phyloP scores from a whole-genome alignment of 2,888 invertebrate species.

The Drosophila kanekoi region DNA sequence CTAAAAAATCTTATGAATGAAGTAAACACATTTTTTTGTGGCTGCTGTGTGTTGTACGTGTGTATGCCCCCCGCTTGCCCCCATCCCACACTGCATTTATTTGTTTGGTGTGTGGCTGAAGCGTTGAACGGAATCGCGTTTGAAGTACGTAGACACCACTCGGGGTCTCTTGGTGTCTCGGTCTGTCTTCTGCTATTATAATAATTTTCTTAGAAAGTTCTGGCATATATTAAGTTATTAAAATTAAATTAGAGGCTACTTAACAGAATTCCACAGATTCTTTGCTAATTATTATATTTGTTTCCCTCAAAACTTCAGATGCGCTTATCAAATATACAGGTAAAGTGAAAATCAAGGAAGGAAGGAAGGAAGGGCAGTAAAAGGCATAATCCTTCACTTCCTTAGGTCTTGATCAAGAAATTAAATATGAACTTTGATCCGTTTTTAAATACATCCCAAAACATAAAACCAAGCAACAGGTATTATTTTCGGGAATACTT shows the following conservation, averaged over 20 bases:
- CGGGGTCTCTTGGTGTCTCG: slow-evolving; percentile 14
- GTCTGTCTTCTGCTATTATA: slow-evolving; percentile 52
- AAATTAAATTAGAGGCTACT: slow-evolving; percentile 64
- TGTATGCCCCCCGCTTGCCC: neutral
- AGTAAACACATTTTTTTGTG: slow-evolving; percentile 73
- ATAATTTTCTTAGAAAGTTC: slow-evolving; percentile 64
- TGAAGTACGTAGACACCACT: slow-evolving; percentile 40
- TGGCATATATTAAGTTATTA: slow-evolving; percentile 75
- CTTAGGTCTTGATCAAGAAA: no score
- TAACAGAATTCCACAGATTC: slow-evolving; percentile 48
- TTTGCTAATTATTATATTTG: slow-evolving; percentile 50
- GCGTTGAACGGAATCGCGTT: slow-evolving; percentile 62
- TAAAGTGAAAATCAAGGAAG: neutral
- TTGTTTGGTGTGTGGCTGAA: slow-evolving; percentile 44
- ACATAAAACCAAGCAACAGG: no score
- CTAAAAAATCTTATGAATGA: slow-evolving; percentile 81
- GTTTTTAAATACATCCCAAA: no score
- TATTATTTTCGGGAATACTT: no score
- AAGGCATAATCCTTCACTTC: no score
- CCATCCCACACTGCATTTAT: neutral
- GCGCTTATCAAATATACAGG: no score
- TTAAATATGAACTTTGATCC: no score
- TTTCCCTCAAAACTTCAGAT: neutral
- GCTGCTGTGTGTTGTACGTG: slow-evolving; percentile 22
- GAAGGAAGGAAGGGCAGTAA: no score